A percentile compares a stretch with the other conserved stretches of the same genome.
Evolutionary conservation across 2,888 invertebrate genomes (phyloP).

Genomic region (Sericinus montela): DNA sequence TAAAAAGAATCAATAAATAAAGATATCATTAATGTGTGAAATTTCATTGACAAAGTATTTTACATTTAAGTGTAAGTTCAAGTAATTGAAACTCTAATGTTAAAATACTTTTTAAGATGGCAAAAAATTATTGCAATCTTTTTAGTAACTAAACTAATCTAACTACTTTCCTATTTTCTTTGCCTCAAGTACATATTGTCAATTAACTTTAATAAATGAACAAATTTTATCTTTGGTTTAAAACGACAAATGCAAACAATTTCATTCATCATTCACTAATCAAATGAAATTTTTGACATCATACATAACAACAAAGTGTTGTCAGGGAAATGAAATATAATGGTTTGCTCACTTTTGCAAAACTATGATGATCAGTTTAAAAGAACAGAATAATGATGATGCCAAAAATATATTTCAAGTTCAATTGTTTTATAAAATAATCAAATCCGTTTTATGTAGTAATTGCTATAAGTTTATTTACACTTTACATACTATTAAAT

Average conservation of each 20-base stretch:
- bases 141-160: too few relatives aligned
- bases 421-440: too few relatives aligned
- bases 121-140: neutral
- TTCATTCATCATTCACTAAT: neutral
- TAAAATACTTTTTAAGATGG: too few relatives aligned
- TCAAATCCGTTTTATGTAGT: too few relatives aligned
- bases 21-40: too few relatives aligned
- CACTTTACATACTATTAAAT: constrained; percentile 10
- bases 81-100: too few relatives aligned
- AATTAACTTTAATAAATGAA: constrained; percentile 18
- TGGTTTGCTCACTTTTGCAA: neutral
- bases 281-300: constrained; percentile 5
- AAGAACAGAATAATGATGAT: too few relatives aligned
- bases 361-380: too few relatives aligned
- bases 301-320: neutral
- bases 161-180: constrained; percentile 15
- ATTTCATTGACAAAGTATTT: too few relatives aligned
- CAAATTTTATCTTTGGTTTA: constrained; percentile 28
- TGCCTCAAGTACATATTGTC: constrained; percentile 14
- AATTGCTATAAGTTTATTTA: constrained; percentile 17
- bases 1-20: too few relatives aligned
- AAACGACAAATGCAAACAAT: constrained; percentile 9
- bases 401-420: constrained; percentile 4
- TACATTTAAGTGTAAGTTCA: too few relatives aligned
- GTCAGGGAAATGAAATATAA: too few relatives aligned